These are phyloP conservation scores for Chymomyza fuscimana DNA, from an alignment of 2,888 invertebrate species.

Conservation along the genomic window DNA sequence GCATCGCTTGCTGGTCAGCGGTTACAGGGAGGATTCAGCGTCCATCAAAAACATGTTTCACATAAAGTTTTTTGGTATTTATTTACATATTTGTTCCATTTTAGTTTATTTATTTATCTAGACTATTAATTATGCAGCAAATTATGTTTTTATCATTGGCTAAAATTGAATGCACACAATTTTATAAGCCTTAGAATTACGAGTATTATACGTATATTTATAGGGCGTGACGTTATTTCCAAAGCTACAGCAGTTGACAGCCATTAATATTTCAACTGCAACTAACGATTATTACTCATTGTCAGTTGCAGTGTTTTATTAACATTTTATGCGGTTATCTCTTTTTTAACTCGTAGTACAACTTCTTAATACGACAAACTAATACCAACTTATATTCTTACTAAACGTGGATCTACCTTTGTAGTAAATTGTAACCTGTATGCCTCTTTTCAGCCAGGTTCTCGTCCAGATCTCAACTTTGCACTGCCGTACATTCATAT, in stretches of 20 bases:
- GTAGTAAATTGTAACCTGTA: not conserved
- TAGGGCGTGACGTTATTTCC: not conserved
- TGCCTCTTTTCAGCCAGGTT: not conserved
- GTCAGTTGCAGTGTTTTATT: not conserved
- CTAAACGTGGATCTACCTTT: not conserved
- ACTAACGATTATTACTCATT: slow-evolving; percentile 4
- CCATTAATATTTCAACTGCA: not conserved
- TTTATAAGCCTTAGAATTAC: not conserved
- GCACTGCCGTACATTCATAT: not conserved
- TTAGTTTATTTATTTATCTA: slow-evolving; percentile 1
- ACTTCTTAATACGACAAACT: not conserved
- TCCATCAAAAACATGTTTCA: not conserved
- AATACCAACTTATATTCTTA: not conserved
- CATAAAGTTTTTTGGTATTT: not conserved
- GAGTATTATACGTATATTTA: not conserved
- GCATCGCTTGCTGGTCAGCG: not conserved
- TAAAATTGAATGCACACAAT: slow-evolving; percentile 25
- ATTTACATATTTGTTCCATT: not conserved
- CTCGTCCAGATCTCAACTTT: not conserved
- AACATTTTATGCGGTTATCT: not conserved
- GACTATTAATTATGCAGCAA: slow-evolving; percentile 53
- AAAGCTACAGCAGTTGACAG: not conserved
- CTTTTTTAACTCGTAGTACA: too few relatives aligned
- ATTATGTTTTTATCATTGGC: slow-evolving; percentile 46
- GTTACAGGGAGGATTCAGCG: not conserved